Conservation (phyloP, 2,797 vertebrate species). For the Mus caroli region DNA sequence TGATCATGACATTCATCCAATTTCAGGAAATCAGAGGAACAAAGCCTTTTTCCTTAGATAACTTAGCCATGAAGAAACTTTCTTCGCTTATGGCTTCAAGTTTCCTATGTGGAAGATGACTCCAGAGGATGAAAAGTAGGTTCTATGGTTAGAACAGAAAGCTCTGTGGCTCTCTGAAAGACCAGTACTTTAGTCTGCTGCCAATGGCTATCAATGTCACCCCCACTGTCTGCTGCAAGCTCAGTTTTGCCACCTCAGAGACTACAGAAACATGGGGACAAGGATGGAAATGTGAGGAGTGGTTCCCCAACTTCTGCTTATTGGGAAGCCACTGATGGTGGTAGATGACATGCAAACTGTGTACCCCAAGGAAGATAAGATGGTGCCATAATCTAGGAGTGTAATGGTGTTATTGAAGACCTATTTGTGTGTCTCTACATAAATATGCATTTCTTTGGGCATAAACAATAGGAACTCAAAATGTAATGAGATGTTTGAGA, state of each 20-base stretch:
- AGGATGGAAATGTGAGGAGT: too few relatives aligned
- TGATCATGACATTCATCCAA: background rate
- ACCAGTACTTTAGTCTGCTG: background rate
- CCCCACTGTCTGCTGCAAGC: background rate
- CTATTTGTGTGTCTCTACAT: background rate
- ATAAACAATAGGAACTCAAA: background rate
- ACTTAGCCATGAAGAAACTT: background rate
- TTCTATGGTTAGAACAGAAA: background rate
- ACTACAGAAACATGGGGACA: background rate
- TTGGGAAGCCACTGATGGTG: background rate
- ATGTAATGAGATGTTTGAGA: background rate
- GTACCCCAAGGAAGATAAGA: background rate
- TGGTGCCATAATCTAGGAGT: background rate
- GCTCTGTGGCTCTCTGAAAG: background rate
- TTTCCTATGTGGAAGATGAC: background rate
- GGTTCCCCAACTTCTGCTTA: background rate
- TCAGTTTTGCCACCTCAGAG: background rate
- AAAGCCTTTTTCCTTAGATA: background rate
- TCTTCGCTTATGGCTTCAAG: background rate
- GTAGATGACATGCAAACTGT: background rate
- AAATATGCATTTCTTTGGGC: background rate
- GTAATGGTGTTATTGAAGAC: background rate
- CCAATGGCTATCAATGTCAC: rapidly evolving
- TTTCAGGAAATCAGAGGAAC: background rate
- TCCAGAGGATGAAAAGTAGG: background rate